Percentiles rank a stretch among this genome's conserved stretches.
Conservation (phyloP, 2,888 invertebrate species). For the Uloborus plumipes region DNA sequence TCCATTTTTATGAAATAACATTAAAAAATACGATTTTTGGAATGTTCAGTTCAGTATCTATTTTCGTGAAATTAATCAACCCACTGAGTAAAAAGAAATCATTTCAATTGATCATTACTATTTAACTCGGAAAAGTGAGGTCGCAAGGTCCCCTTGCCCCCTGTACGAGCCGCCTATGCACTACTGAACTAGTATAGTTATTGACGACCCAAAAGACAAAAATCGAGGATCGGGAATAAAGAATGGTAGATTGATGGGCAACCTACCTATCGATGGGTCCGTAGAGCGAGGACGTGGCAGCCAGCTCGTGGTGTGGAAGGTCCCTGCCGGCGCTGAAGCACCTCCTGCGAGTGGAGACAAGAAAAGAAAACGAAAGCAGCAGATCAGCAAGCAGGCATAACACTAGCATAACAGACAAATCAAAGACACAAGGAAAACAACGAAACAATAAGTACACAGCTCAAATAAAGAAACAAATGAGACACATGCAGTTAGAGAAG, state of each 20-base stretch:
- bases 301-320: constrained; percentile 57
- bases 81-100: too few relatives aligned
- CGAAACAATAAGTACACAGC: constrained; percentile 54
- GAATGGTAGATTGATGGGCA: neutral
- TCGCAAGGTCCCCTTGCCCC: too few relatives aligned
- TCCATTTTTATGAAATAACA: too few relatives aligned
- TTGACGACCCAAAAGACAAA: too few relatives aligned
- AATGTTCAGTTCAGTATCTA: too few relatives aligned
- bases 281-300: constrained; percentile 49
- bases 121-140: too few relatives aligned
- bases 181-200: too few relatives aligned
- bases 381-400: constrained; percentile 60
- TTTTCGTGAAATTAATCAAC: too few relatives aligned
- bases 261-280: constrained; percentile 60
- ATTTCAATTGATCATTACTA: too few relatives aligned
- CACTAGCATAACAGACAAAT: too few relatives aligned
- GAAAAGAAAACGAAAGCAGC: constrained; percentile 60
- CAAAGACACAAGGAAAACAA: constrained; percentile 28
- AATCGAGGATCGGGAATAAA: neutral
- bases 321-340: constrained; percentile 62
- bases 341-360: constrained; percentile 47
- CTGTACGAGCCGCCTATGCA: too few relatives aligned
- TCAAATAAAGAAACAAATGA: constrained; percentile 27
- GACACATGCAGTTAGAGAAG: constrained; percentile 25
- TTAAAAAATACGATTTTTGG: too few relatives aligned